Evolutionary conservation across 2,797 vertebrate genomes (phyloP), one percentile per base, ranked within the genome.

Genomic region (Pangasius larnaudii): DNA sequence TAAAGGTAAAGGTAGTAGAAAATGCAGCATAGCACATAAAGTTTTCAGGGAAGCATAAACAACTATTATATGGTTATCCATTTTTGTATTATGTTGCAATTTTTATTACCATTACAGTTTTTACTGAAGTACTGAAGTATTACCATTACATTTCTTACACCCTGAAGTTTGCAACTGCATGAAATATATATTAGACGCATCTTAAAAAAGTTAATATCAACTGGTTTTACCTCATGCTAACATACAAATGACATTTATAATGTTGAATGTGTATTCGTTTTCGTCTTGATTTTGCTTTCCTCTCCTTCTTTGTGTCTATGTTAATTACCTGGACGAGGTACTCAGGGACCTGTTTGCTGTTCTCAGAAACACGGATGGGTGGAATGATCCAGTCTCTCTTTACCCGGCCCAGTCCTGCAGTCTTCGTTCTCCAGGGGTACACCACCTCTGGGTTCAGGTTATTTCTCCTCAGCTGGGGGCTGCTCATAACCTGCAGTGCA

Each of bases 311-410:
- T 30, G 16, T 30, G 49, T 27, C 18, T 22, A 5, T 18, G 9
- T 33, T 59, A 49, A 74, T 90, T 93, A 99, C 98, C 98, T 99
- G 98, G 86, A 99, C 98, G 88, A 99, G 94, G 5, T 96, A 92
- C 90, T 98, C 96, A 0, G 98, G 98, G 89, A 99, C 94, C 84
- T 96, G 96, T 89, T 97, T 98, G 96, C 97, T 96, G 91, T 99
- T 99, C 95, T 99, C 98, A 0, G 96, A 95, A 74, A 99, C 96
- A 0, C 98, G 97, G 94, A 99, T 99, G 42, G 97, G 97, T 27
- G 98, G 98, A 88, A 99, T 99, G 92, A 99, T 98, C 98, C 98
- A 99, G 91, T 99, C 98, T 90, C 98, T 96, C 91, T 97, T 97
- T 88, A 98, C 96, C 72, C 98, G 93, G 84, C 94, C 86, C 0